These are phyloP conservation scores for Macrotus californicus DNA, from an alignment of 2,113 vertebrate genomes.

Conservation along the genomic window DNA sequence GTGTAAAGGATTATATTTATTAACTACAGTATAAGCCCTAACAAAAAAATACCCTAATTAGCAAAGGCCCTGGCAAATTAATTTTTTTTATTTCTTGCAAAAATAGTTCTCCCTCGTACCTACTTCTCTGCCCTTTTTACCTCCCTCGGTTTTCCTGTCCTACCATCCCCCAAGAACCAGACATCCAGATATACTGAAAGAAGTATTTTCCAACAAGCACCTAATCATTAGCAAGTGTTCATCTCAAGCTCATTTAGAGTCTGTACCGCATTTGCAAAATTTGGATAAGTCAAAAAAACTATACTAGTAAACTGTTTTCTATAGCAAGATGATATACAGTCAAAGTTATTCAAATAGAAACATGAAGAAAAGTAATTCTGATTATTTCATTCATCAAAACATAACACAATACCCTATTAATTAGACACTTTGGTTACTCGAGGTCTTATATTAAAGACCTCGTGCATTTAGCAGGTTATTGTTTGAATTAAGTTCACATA, in stretches of 20 bases:
- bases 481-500: neutral
- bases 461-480: neutral
- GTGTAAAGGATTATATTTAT: neutral
- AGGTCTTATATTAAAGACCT: neutral
- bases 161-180: neutral
- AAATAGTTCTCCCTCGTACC: neutral
- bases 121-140: neutral
- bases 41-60: slow-evolving; percentile 9
- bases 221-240: neutral
- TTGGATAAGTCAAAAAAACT: neutral
- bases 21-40: neutral
- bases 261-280: neutral
- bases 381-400: slow-evolving; percentile 2
- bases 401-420: neutral
- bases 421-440: neutral
- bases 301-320: neutral
- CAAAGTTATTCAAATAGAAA: neutral
- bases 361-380: neutral
- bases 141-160: neutral
- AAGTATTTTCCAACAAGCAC: neutral
- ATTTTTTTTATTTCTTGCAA: neutral
- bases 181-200: neutral
- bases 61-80: neutral
- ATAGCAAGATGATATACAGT: neutral
- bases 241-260: neutral